Percentiles rank a stretch among this genome's conserved stretches.
These are phyloP conservation scores for Clarias batrachus DNA, from an alignment of 2,113 vertebrate species.

Conservation along the genomic window DNA sequence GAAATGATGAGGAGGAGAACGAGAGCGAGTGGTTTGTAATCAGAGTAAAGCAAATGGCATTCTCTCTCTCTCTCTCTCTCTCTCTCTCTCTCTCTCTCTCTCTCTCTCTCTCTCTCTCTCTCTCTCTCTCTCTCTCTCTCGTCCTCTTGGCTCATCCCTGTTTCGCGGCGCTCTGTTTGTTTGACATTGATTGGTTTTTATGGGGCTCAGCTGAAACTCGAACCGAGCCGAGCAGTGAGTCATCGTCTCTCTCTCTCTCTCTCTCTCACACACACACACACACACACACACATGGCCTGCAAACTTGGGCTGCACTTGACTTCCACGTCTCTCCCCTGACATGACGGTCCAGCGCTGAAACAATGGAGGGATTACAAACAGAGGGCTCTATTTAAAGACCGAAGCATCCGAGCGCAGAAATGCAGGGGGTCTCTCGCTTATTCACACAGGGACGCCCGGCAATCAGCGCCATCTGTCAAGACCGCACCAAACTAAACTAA, in stretches of 20 bases:
- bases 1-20: background rate
- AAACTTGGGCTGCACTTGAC: constrained; percentile 62
- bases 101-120: background rate
- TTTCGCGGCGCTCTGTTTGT: constrained; percentile 65
- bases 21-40: constrained; percentile 27
- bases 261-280: background rate
- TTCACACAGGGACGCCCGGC: constrained; percentile 39
- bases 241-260: constrained; percentile 54
- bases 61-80: constrained; percentile 16
- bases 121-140: constrained; percentile 14
- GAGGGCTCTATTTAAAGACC: constrained; percentile 63
- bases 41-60: constrained; percentile 47
- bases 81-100: constrained; percentile 27
- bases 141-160: constrained; percentile 51
- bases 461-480: constrained; percentile 39
- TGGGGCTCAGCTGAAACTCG: constrained; percentile 62
- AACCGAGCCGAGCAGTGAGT: constrained; percentile 67
- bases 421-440: constrained; percentile 22
- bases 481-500: constrained; percentile 45
- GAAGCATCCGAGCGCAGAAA: constrained; percentile 51
- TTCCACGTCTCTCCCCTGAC: constrained; percentile 49
- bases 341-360: constrained; percentile 62
- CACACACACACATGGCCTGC: constrained; percentile 30
- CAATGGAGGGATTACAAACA: constrained; percentile 63
- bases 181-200: constrained; percentile 72